phyloP scores from a whole-genome alignment of 2,797 vertebrate species.

The Tragelaphus oryx region DNA sequence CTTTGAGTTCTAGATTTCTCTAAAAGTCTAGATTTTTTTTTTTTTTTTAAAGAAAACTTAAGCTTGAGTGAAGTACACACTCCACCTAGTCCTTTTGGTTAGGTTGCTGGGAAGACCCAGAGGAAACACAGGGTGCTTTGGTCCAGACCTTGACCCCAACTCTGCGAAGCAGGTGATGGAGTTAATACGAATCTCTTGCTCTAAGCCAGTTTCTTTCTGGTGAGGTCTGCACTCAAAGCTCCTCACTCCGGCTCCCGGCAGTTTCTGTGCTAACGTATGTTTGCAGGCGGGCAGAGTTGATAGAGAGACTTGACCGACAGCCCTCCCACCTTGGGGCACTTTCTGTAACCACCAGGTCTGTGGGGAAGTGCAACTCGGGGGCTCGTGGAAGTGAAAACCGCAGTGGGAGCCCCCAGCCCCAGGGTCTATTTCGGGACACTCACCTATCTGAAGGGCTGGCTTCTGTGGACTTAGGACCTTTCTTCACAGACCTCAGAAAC shows the following conservation, averaged over 20 bases:
- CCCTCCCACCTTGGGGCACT: not conserved
- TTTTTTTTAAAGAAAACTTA: not conserved
- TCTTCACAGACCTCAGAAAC: not conserved
- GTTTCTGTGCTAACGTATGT: conserved; percentile 7
- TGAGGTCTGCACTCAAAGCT: not conserved
- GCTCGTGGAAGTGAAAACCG: conserved; percentile 52
- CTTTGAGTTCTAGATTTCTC: not conserved
- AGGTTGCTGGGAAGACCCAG: not conserved
- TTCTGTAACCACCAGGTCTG: not conserved
- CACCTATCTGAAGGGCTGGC: not conserved
- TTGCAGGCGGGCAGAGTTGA: conserved; percentile 11
- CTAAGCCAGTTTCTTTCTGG: not conserved
- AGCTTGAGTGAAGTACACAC: not conserved
- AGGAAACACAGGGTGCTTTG: not conserved
- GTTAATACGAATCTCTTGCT: not conserved
- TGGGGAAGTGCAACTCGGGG: conserved; percentile 33
- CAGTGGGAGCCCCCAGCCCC: not conserved
- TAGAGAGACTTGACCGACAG: not conserved
- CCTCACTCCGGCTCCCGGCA: no score
- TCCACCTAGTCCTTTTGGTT: not conserved
- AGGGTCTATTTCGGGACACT: not conserved
- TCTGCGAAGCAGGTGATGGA: not conserved
- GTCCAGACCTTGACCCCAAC: accelerated
- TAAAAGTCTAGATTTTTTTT: not conserved
- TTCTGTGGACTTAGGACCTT: not conserved